A percentile compares a stretch with the other conserved stretches of the same genome.
Evolutionary conservation across 1,140 invertebrate genomes (phyloP).

Genomic region (Hyphantria cunea): DNA sequence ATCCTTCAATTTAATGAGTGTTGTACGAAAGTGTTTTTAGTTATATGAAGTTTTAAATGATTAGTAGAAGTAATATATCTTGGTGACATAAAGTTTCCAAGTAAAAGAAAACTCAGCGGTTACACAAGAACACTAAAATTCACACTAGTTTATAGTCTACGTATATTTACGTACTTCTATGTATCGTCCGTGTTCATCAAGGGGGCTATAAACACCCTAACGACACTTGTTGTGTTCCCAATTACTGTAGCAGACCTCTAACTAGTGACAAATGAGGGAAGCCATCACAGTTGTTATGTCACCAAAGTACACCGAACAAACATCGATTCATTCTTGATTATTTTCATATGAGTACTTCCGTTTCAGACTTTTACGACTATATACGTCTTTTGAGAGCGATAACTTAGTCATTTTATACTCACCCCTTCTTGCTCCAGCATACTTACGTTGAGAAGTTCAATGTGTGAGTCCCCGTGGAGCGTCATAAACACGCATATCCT

Average conservation of each 20-base stretch:
- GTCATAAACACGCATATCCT: constrained; percentile 74
- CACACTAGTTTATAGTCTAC: too few species aligned
- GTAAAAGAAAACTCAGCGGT: too few species aligned
- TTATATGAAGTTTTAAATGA: too few species aligned
- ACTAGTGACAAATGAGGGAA: constrained; percentile 20
- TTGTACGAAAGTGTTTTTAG: too few species aligned
- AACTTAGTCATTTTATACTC: constrained; percentile 80
- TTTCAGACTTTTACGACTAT: constrained; percentile 73
- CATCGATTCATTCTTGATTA: constrained; percentile 69
- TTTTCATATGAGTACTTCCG: constrained; percentile 70
- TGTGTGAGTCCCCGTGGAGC: constrained; percentile 61
- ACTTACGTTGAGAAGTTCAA: constrained; percentile 64
- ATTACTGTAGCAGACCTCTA: constrained; percentile 28
- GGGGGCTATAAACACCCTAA: constrained; percentile 24
- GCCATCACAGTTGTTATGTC: constrained; percentile 16
- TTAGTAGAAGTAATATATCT: too few species aligned
- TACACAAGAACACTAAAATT: too few species aligned
- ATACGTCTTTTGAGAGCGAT: constrained; percentile 77
- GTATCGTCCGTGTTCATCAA: too few species aligned
- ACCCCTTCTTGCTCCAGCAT: constrained; percentile 62
- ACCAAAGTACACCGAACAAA: constrained; percentile 18
- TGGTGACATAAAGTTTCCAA: too few species aligned
- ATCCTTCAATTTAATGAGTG: too few species aligned
- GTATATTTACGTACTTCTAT: too few species aligned
- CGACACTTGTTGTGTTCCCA: constrained; percentile 30